Conservation (phyloP, 2,888 invertebrate genomes). For the Geotrupes spiniger region DNA sequence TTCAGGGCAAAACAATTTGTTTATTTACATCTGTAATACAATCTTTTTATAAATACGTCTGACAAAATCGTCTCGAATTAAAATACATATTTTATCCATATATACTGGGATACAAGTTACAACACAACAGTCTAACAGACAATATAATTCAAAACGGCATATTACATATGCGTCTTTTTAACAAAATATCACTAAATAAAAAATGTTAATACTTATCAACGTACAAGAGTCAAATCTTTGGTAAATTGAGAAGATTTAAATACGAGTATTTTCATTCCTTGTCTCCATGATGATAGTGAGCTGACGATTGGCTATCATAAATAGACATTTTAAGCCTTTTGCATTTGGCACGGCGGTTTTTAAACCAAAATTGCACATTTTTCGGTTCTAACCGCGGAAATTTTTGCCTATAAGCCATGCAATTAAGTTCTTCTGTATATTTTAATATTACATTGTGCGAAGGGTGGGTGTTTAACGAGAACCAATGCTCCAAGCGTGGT, state of each 20-base stretch:
- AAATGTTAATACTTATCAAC: constrained; percentile 23
- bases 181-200: constrained; percentile 28
- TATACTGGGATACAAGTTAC: constrained; percentile 25
- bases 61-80: constrained; percentile 19
- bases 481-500: constrained; percentile 92
- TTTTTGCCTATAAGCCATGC: constrained; percentile 96
- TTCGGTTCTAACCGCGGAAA: constrained; percentile 98
- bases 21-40: constrained; percentile 30
- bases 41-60: constrained; percentile 27
- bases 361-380: constrained; percentile 99
- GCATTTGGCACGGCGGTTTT: constrained; percentile 97
- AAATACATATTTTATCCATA: constrained; percentile 23
- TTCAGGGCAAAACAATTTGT: constrained; percentile 16
- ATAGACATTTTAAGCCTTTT: constrained; percentile 92
- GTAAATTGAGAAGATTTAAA: constrained; percentile 22
- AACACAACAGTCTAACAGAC: constrained; percentile 25
- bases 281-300: constrained; percentile 61
- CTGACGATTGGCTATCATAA: constrained; percentile 70
- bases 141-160: constrained; percentile 21
- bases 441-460: constrained; percentile 96
- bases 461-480: constrained; percentile 96
- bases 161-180: constrained; percentile 23
- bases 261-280: constrained; percentile 49
- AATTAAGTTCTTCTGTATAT: constrained; percentile 95
- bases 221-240: constrained; percentile 28